phyloP scores from a whole-genome alignment of 2,888 invertebrate species.

The Netelia melanura region DNA sequence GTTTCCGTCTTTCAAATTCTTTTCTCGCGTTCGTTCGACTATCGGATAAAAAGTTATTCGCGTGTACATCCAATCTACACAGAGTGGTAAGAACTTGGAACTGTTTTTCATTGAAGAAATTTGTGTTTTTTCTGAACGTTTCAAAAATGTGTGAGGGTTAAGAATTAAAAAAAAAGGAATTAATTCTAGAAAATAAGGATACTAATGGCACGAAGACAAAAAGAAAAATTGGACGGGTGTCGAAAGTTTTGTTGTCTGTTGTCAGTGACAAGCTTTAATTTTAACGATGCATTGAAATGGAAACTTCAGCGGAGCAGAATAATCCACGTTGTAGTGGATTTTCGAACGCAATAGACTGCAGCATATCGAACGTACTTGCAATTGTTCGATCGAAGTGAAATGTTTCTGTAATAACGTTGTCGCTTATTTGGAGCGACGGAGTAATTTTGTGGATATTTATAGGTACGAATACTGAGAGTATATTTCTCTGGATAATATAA shows the following conservation, averaged over 20 bases:
- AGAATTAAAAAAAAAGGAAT: too few species aligned
- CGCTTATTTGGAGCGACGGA: slow-evolving; percentile 21
- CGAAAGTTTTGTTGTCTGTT: too few species aligned
- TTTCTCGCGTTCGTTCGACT: neutral
- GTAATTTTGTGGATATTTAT: neutral
- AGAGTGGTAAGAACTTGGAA: too few species aligned
- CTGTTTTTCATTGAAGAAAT: too few species aligned
- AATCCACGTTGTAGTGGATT: slow-evolving; percentile 29
- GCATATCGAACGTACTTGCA: slow-evolving; percentile 43
- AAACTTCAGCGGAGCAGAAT: slow-evolving; percentile 26
- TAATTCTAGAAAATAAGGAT: too few species aligned
- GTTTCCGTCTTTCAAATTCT: neutral
- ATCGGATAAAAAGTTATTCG: neutral
- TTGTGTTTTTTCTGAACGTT: too few species aligned
- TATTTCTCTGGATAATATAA: neutral
- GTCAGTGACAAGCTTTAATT: neutral
- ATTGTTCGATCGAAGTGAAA: slow-evolving; percentile 56
- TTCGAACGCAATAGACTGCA: slow-evolving; percentile 45
- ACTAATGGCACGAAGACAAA: too few species aligned
- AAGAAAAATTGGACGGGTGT: too few species aligned
- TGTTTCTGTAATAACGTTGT: slow-evolving; percentile 57
- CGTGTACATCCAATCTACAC: too few species aligned
- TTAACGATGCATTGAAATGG: neutral
- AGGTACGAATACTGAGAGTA: neutral
- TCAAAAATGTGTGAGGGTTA: too few species aligned